phyloP scores from a whole-genome alignment of 2,113 vertebrate genomes.

The Petaurus breviceps region DNA sequence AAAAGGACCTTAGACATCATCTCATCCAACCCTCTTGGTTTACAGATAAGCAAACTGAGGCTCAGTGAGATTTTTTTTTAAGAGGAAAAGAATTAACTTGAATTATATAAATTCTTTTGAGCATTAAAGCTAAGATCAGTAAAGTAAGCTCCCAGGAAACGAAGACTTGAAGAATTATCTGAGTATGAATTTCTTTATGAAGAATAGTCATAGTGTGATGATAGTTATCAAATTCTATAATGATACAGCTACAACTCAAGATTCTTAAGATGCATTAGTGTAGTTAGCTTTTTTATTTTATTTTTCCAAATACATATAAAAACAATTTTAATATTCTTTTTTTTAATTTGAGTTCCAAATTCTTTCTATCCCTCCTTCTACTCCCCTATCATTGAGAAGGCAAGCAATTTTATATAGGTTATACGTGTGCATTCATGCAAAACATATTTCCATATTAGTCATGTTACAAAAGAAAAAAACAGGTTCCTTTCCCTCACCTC shows the following conservation, averaged over 20 bases:
- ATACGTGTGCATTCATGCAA: no score
- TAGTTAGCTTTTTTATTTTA: not conserved
- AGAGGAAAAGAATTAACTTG: not conserved
- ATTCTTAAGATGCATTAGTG: not conserved
- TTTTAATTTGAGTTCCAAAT: not conserved
- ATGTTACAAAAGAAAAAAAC: not conserved
- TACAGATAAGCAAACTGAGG: not conserved
- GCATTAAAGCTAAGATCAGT: not conserved
- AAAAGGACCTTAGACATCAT: not conserved
- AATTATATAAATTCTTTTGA: not conserved
- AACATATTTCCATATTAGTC: not conserved
- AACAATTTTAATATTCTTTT: not conserved
- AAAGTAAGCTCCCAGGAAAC: not conserved
- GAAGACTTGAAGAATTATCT: not conserved
- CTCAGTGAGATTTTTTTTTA: not conserved
- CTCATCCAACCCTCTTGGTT: not conserved
- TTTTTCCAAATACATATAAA: not conserved
- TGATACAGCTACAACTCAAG: not conserved
- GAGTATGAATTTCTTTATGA: not conserved
- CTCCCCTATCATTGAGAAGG: no score
- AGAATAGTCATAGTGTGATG: not conserved
- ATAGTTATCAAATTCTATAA: not conserved
- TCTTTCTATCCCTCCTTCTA: not conserved
- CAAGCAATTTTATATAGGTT: no score
- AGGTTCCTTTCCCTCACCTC: no score